Evolutionary conservation across 1,140 invertebrate species (phyloP).

Genomic region (Drosophila punjabiensis): DNA sequence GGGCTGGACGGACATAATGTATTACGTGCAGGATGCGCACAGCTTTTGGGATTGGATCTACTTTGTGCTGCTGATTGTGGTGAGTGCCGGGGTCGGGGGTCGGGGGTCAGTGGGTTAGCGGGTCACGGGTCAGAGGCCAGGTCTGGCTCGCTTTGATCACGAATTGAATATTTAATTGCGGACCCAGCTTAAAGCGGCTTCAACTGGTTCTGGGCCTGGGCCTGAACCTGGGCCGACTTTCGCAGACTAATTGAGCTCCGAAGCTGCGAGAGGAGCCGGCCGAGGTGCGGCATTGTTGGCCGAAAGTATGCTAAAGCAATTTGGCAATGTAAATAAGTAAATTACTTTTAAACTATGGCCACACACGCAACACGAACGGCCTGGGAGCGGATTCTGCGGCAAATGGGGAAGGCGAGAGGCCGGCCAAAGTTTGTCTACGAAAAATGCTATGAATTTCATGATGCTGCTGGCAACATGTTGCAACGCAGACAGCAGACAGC

Average conservation of each 20-base stretch:
- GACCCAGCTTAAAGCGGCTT: constrained; percentile 28
- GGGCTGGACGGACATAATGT: constrained; percentile 99
- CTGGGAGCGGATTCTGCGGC: neutral
- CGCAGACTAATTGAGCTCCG: constrained; percentile 34
- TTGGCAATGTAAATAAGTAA: constrained; percentile 76
- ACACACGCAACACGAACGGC: constrained; percentile 27
- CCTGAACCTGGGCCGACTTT: neutral
- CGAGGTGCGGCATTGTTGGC: neutral
- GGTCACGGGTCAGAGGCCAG: constrained; percentile 7
- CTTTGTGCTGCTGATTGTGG: constrained; percentile 99
- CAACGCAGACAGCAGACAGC: constrained; percentile 16
- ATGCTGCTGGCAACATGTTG: constrained; percentile 36
- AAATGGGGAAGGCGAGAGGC: neutral
- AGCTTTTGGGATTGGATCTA: constrained; percentile 99
- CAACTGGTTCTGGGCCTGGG: neutral
- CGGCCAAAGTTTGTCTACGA: constrained; percentile 39
- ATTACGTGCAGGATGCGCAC: constrained; percentile 97
- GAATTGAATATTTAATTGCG: constrained; percentile 59
- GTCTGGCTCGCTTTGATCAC: constrained; percentile 51
- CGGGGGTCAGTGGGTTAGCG: constrained; percentile 17
- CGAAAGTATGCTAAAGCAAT: constrained; percentile 58
- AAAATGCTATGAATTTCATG: constrained; percentile 33
- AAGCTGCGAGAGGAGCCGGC: neutral
- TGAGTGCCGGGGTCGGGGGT: constrained; percentile 87
- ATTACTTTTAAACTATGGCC: constrained; percentile 66